Evolutionary conservation across 1,140 invertebrate species (phyloP).

Genomic region (Heliconius melpomene): DNA sequence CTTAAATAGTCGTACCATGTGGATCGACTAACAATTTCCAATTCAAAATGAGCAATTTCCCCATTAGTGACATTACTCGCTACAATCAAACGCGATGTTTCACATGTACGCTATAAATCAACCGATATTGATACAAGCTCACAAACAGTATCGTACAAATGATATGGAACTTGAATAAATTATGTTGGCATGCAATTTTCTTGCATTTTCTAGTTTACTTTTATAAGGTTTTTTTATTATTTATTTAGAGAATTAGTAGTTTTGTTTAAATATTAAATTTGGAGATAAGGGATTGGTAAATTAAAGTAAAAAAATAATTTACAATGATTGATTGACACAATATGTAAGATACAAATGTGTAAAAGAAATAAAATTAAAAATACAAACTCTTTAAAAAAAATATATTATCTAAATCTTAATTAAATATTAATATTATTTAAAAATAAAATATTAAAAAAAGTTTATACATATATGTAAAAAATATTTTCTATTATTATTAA

Average conservation of each 20-base stretch:
- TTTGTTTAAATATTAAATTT: too few relatives aligned
- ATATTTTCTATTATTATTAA: background rate
- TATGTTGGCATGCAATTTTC: background rate
- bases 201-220: background rate
- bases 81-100: constrained; percentile 30
- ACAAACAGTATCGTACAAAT: constrained; percentile 19
- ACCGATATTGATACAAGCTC: constrained; percentile 24
- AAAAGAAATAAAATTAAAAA: too few relatives aligned
- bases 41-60: constrained; percentile 22
- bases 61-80: constrained; percentile 28
- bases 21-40: background rate
- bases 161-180: constrained; percentile 22
- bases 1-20: background rate
- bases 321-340: too few relatives aligned
- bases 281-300: too few relatives aligned
- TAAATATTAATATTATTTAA: too few relatives aligned
- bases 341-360: too few relatives aligned
- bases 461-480: too few relatives aligned
- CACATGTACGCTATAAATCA: constrained; percentile 23
- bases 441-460: too few relatives aligned
- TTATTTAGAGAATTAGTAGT: background rate
- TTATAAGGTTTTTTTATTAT: background rate
- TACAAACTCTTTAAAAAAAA: too few relatives aligned
- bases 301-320: too few relatives aligned
- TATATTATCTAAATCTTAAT: too few relatives aligned